Base-by-base conservation (phyloP, 2,888 invertebrate genomes). In the Petrolisthes manimaculis region DNA sequence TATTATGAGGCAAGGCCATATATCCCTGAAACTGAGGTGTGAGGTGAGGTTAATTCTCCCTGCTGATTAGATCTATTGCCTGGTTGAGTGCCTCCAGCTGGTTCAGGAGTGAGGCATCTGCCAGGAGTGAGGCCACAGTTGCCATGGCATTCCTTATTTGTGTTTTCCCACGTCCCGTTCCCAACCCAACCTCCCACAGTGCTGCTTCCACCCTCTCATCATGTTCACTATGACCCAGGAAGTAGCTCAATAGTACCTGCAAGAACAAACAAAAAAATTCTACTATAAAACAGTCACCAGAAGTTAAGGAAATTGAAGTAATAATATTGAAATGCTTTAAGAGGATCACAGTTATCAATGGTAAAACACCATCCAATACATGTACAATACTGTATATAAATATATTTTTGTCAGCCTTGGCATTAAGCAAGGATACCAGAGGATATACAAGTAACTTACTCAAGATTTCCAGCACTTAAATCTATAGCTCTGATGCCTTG, bases 61-160 rank as follows among this genome's bases (percentile, higher is more conserved):
- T 87, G 55, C 87, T 87, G 71, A 87, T 87, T 5, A 55, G 69
- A 18, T 83, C 83, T 51, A 87, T 87, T 8, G 83, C 87, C 14
- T 83, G 54, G 14, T 87, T 83, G 4, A 87, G 83, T 56, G n/a
- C 21, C 6, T 12, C 53, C 6, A 87, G 83, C 56, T 79, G 83
- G 12, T 8, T 53, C 71, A 87, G 1, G 3, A 87, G 71, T 12
- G 78, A 67, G 14, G 21, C 14, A n/a, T 87, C 79, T 6, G 54
- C 18, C 4, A 83, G 71, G 8, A 87, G 79, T 54, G 14, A 54
- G 5, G 83, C 87, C 37, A 79, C 83, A 1, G 37, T 18, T 0
- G 69, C 55, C 79, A 87, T 51, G 12, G 83, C 37, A 5, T 51
- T 4, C 0, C 83, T 53, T 14, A 87, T 18, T 37, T 87, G 83